Evolutionary conservation across 2,113 vertebrate species (phyloP).

Genomic region (Clarias gariepinus): DNA sequence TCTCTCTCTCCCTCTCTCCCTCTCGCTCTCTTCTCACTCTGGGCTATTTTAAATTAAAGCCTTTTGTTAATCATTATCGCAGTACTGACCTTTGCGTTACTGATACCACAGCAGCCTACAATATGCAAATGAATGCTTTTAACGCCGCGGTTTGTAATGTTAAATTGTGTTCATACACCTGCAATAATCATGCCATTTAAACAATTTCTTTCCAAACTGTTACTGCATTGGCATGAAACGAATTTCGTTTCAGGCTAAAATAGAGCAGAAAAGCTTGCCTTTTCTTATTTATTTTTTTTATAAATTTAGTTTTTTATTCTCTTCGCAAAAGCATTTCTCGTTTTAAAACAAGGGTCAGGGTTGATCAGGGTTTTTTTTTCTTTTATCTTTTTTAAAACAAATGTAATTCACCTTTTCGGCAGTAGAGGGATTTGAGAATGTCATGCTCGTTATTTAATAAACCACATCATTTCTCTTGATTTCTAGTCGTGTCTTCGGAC

Average conservation of each 20-base stretch:
- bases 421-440: conserved; percentile 19
- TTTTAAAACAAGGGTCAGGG: not conserved
- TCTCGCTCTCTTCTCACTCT: not conserved
- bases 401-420: conserved; percentile 7
- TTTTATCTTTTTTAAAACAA: not conserved
- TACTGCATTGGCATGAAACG: too few species aligned
- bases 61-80: conserved; percentile 16
- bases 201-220: not conserved
- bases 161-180: not conserved
- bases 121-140: conserved; percentile 32
- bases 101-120: conserved; percentile 24
- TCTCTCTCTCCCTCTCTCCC: not conserved
- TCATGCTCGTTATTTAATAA: conserved; percentile 10
- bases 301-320: too few species aligned
- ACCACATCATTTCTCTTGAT: not conserved
- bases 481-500: not conserved
- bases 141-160: not conserved
- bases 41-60: conserved; percentile 23
- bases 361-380: not conserved
- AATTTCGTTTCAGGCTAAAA: not conserved
- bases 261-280: not conserved
- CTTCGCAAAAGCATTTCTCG: not conserved
- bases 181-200: conserved; percentile 1
- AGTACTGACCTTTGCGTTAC: conserved; percentile 23
- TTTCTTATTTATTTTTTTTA: not conserved